A percentile compares a stretch with the other conserved stretches of the same genome.
These are phyloP conservation scores for Glossosoma conforme DNA, from an alignment of 1,140 invertebrate genomes.

Conservation along the genomic window DNA sequence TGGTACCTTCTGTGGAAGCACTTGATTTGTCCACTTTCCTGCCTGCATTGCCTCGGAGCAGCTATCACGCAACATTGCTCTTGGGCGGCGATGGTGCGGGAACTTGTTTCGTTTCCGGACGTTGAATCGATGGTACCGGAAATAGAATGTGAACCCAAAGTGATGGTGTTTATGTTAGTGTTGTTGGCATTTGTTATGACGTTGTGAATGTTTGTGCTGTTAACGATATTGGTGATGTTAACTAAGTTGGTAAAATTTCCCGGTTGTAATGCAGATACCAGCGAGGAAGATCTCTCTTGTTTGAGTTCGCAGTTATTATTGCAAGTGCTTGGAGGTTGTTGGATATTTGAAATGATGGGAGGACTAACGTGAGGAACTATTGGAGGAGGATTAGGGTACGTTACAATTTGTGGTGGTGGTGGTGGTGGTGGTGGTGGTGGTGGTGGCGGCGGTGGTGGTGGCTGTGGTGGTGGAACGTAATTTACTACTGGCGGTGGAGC, in stretches of 20 bases:
- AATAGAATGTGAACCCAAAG: not conserved
- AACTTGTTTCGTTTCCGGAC: not conserved
- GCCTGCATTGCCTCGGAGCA: not conserved
- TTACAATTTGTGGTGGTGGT: too few relatives aligned
- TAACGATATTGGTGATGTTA: slow-evolving; percentile 6
- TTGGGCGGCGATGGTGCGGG: not conserved
- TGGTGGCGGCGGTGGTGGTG: too few relatives aligned
- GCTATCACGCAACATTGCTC: slow-evolving; percentile 2
- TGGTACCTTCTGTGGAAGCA: slow-evolving; percentile 6
- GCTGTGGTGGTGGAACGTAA: too few relatives aligned
- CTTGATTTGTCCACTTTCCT: not conserved
- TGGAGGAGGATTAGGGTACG: too few relatives aligned
- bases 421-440: too few relatives aligned
- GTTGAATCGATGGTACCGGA: not conserved
- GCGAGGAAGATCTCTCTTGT: too few relatives aligned
- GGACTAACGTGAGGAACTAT: too few relatives aligned
- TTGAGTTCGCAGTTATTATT: too few relatives aligned
- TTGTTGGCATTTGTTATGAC: slow-evolving; percentile 1
- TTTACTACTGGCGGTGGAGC: too few relatives aligned
- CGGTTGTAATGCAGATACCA: not conserved
- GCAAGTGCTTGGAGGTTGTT: too few relatives aligned
- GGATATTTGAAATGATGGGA: too few relatives aligned
- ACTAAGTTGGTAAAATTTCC: not conserved
- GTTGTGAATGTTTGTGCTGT: slow-evolving; percentile 3
- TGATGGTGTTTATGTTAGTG: slow-evolving; percentile 8